Evolutionary conservation across 2,888 invertebrate genomes (phyloP), one percentile per base, ranked within the genome.

Genomic region (Beris morrisii): DNA sequence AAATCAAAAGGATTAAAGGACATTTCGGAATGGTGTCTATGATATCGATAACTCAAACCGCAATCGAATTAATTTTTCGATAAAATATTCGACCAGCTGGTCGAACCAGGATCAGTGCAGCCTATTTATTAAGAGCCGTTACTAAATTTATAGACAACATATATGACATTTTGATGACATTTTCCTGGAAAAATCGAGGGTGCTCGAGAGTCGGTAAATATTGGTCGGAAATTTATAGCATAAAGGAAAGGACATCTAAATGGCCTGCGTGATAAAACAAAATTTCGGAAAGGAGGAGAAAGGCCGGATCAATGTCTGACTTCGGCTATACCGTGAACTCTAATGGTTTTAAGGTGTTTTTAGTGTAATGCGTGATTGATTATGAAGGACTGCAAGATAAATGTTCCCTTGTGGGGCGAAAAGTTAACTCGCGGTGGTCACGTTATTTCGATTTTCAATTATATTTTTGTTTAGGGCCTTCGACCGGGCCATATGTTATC

Each of bases 351-450:
- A 46, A 59, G 58, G 58, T 59, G 58, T 59, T 59, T 59, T 59
- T 59, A 57, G 48, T 59, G 31, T 48, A 48, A 59, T 59, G 58
- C 58, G 58, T 59, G 58, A 59, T 59, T 59, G 58, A 59, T 59
- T 59, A 46, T 30, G 45, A 48, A 59, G 30, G 46, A 46, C 31
- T n/a, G 6, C 46, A 59, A 46, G 48, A 48, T 28, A 59, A 59
- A 59, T 59, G 48, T n/a, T 30, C 31, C 46, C 13, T 22, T 28
- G 31, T 11, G 28, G n/a, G 53, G 2, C 22, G 22, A 28, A 53
- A 28, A 53, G 28, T 53, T 53, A 53, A 53, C 15, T 53, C 31
- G 53, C 53, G n/a, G 53, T 53, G 53, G 31, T 53, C 53, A 53
- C 53, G 53, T 53, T 31, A 53, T 53, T 38, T 53, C 53, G 31